Evolutionary conservation across 2,113 vertebrate genomes (phyloP).

Genomic region (Eurystomus gularis): DNA sequence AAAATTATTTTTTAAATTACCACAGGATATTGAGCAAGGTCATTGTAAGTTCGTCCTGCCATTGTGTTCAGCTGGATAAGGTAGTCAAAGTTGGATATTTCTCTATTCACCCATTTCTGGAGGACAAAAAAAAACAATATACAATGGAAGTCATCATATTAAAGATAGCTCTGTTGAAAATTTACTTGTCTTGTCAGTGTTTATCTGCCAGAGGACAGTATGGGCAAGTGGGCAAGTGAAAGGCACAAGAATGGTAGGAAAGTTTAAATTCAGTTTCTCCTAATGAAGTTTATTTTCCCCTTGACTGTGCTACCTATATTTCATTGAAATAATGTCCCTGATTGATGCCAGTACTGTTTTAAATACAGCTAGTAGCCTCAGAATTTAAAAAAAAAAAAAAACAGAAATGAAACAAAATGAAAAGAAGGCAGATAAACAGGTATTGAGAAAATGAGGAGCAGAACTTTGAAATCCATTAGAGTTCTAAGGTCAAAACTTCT

Average conservation of each 20-base stretch:
- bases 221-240: neutral
- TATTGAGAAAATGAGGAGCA: neutral
- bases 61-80: conserved; percentile 98
- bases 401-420: neutral
- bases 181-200: neutral
- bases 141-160: neutral
- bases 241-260: neutral
- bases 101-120: conserved; percentile 97
- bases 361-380: neutral
- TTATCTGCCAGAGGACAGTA: neutral
- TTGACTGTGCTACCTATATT: neutral
- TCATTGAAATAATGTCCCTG: neutral
- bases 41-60: conserved; percentile 94
- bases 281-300: neutral
- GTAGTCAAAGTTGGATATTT: conserved; percentile 98
- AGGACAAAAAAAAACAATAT: neutral
- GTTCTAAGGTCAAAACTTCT: neutral
- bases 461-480: neutral
- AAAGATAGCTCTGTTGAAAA: neutral
- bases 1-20: conserved; percentile 69
- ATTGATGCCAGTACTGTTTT: neutral
- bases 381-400: neutral
- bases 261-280: neutral
- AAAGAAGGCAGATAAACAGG: neutral
- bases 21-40: conserved; percentile 97